Evolutionary conservation across 2,888 invertebrate genomes (phyloP).

Genomic region (Rhimphoctona megacephalus): DNA sequence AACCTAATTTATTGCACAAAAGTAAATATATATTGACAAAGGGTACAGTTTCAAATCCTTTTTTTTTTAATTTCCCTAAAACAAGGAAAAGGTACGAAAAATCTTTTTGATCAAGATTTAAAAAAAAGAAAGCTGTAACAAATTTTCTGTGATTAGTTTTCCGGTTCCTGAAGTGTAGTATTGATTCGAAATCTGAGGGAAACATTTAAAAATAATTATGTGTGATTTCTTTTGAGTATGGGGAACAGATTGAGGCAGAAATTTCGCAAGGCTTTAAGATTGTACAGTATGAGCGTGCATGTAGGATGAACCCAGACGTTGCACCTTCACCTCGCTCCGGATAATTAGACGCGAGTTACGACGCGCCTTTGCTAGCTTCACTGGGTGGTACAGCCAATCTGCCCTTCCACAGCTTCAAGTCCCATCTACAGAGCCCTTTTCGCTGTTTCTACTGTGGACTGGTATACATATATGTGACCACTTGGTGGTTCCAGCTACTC

Average conservation of each 20-base stretch:
- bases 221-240: background rate
- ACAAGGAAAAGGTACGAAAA: too few species aligned
- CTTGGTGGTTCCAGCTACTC: conserved; percentile 45
- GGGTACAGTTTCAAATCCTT: too few species aligned
- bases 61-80: too few species aligned
- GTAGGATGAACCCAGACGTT: conserved; percentile 8
- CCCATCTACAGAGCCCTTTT: conserved; percentile 46
- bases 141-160: too few species aligned
- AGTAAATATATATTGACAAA: too few species aligned
- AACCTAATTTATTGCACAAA: too few species aligned
- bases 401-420: conserved; percentile 54
- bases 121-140: background rate
- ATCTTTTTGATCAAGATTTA: background rate
- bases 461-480: conserved; percentile 19
- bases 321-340: conserved; percentile 5
- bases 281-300: conserved; percentile 21
- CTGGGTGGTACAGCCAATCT: conserved; percentile 58
- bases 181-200: too few species aligned
- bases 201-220: background rate
- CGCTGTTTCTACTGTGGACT: conserved; percentile 31
- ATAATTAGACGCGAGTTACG: conserved; percentile 61
- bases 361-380: conserved; percentile 47
- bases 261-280: conserved; percentile 35
- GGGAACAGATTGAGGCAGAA: background rate
- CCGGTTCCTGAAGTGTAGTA: too few species aligned